Evolutionary conservation across 2,888 invertebrate genomes (phyloP).

Genomic region (Agriopis aurantiaria): DNA sequence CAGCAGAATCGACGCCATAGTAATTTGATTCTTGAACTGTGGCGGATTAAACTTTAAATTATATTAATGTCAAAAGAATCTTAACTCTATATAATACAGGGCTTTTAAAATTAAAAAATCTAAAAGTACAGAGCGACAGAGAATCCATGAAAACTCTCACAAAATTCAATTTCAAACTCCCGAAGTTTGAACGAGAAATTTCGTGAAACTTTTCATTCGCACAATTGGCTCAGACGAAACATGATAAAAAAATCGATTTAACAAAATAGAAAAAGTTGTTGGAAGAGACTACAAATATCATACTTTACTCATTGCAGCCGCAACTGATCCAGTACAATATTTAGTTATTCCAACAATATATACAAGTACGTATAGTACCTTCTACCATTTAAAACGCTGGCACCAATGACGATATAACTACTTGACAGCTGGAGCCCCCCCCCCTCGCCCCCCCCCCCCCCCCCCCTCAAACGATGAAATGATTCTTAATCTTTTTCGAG

Average conservation of each 20-base stretch:
- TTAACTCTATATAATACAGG: slow-evolving; percentile 74
- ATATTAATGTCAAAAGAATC: slow-evolving; percentile 59
- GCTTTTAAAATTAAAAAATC: slow-evolving; percentile 45
- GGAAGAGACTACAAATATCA: slow-evolving; percentile 66
- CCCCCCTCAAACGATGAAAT: too few species aligned
- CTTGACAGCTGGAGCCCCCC: too few species aligned
- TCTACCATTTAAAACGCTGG: slow-evolving; percentile 28
- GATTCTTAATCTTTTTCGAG: too few species aligned
- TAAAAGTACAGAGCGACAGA: slow-evolving; percentile 45
- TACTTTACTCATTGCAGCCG: slow-evolving; percentile 62
- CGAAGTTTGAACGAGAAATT: slow-evolving; percentile 24
- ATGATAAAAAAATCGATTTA: slow-evolving; percentile 26
- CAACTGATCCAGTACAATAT: slow-evolving; percentile 74
- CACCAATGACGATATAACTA: slow-evolving; percentile 3
- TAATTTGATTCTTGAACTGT: slow-evolving; percentile 24
- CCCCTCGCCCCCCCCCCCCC: too few species aligned
- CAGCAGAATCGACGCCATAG: not conserved
- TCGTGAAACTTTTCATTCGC: slow-evolving; percentile 20
- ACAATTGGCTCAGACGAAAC: slow-evolving; percentile 18
- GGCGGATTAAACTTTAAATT: slow-evolving; percentile 34
- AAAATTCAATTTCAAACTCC: slow-evolving; percentile 23
- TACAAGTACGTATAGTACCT: slow-evolving; percentile 29
- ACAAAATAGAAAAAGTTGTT: slow-evolving; percentile 22
- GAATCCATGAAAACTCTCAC: slow-evolving; percentile 20
- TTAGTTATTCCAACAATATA: slow-evolving; percentile 57